Conservation (phyloP, 2,113 vertebrate genomes). For the Eleginops maclovinus region DNA sequence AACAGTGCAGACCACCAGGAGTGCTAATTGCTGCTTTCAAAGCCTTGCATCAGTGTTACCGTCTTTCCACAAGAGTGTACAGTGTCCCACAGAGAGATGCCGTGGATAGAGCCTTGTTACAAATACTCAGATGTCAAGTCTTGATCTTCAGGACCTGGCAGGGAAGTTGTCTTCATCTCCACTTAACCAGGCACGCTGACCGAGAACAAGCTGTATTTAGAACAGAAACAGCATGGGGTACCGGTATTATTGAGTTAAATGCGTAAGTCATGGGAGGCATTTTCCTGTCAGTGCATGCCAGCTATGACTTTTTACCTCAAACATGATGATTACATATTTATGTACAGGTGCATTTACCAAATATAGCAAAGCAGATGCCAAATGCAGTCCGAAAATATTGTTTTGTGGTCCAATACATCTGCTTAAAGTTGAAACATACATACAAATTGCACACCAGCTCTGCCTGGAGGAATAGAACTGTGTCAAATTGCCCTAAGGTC, state of each 20-base stretch:
- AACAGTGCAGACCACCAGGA: conserved; percentile 74
- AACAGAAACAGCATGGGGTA: conserved; percentile 32
- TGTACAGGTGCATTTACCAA: not conserved
- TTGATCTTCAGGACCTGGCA: conserved; percentile 62
- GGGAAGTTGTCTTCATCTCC: conserved; percentile 62
- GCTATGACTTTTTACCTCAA: conserved; percentile 17
- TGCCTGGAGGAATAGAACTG: not conserved
- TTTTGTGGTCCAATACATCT: not conserved
- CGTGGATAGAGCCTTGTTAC: conserved; percentile 59
- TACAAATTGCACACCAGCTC: not conserved
- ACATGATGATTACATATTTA: not conserved
- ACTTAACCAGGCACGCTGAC: conserved; percentile 62
- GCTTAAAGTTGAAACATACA: conserved; percentile 8
- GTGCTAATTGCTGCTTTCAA: conserved; percentile 85
- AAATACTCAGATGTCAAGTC: conserved; percentile 70
- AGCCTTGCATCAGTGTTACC: conserved; percentile 75
- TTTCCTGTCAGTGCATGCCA: not conserved
- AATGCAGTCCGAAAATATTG: not conserved
- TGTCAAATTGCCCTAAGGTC: not conserved
- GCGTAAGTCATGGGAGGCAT: not conserved
- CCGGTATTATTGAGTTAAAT: conserved; percentile 8
- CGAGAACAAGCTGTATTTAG: conserved; percentile 45
- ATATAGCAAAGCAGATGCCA: not conserved
- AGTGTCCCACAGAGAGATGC: conserved; percentile 69
- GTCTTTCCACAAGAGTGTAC: conserved; percentile 52